phyloP scores from a whole-genome alignment of 2,888 invertebrate genomes.

The Netelia virgata region DNA sequence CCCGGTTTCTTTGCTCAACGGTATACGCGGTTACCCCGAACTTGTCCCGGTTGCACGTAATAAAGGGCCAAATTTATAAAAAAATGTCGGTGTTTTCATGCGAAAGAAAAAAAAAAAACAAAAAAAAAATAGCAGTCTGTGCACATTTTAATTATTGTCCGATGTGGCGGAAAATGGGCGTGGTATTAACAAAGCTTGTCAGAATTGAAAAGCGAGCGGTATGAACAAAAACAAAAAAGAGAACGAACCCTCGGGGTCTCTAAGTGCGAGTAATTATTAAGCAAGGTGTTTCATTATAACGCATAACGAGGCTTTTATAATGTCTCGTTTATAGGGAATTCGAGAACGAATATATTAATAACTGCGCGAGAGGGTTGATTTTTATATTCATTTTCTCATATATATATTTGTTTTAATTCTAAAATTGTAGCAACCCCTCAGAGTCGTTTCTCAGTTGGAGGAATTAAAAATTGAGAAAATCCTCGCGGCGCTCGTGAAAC shows the following conservation, averaged over 20 bases:
- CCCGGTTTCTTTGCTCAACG: not conserved
- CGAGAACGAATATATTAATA: constrained; percentile 1
- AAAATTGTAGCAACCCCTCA: not conserved
- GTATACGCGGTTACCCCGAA: no score
- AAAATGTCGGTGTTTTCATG: no score
- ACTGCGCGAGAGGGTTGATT: not conserved
- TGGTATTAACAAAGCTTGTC: no score
- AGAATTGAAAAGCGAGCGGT: not conserved
- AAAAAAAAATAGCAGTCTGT: no score
- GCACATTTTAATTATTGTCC: not conserved
- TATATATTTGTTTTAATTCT: no score
- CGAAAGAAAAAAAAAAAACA: no score
- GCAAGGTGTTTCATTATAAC: constrained; percentile 37
- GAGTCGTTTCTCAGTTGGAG: not conserved
- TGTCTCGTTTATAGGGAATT: not conserved
- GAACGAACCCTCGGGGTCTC: constrained; percentile 27
- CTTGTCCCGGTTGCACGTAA: no score
- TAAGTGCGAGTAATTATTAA: constrained; percentile 50
- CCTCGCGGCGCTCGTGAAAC: not conserved
- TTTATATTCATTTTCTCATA: no score
- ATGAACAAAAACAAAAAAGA: constrained; percentile 7
- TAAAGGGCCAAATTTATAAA: no score
- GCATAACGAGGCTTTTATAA: constrained; percentile 8
- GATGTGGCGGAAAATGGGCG: not conserved
- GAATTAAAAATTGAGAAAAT: not conserved